Evolutionary conservation across 1,140 invertebrate genomes (phyloP).

Genomic region (Drosophila mayri): DNA sequence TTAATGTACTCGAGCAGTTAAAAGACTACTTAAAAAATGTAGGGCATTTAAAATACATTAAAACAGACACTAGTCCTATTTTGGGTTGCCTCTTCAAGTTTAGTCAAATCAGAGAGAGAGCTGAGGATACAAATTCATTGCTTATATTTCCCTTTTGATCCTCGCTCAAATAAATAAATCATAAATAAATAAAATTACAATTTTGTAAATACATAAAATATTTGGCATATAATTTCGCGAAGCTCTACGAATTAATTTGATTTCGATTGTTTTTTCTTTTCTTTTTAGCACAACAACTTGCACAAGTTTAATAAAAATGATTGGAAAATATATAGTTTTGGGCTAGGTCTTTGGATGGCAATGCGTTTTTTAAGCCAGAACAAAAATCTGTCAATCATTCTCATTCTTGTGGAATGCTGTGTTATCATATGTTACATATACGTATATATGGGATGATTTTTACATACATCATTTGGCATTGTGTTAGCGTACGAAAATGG

Average conservation of each 20-base stretch:
- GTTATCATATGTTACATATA: conserved; percentile 34
- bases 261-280: conserved; percentile 15
- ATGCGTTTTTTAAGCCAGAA: conserved; percentile 38
- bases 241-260: conserved; percentile 64
- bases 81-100: background rate
- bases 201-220: conserved; percentile 78
- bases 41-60: background rate
- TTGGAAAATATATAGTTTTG: conserved; percentile 35
- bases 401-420: conserved; percentile 70
- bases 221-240: conserved; percentile 77
- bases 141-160: conserved; percentile 14
- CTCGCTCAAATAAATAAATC: conserved; percentile 36
- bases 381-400: conserved; percentile 60
- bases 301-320: conserved; percentile 34
- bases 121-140: conserved; percentile 8
- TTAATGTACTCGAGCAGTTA: conserved; percentile 1
- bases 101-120: background rate
- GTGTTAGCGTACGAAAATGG: conserved; percentile 43
- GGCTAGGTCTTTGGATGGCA: conserved; percentile 61
- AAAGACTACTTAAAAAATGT: background rate
- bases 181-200: conserved; percentile 43
- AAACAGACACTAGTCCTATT: background rate
- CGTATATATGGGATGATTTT: conserved; percentile 25
- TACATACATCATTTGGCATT: conserved; percentile 59
- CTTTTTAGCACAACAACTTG: conserved; percentile 52